Evolutionary conservation across 2,888 invertebrate species (phyloP), one percentile per base, ranked within the genome.

Genomic region (Limnephilus marmoratus): DNA sequence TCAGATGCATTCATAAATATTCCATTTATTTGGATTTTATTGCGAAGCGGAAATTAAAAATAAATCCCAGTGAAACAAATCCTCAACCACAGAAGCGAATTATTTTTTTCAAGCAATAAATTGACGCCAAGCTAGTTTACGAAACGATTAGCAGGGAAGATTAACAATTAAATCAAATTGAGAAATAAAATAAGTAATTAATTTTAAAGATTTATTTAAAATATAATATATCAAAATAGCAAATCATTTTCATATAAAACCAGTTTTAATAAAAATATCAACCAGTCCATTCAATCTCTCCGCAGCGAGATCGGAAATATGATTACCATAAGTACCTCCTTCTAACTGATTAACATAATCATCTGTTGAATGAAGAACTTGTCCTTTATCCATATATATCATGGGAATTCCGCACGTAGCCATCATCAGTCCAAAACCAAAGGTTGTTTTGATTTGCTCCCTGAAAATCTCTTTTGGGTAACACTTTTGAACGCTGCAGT

Each of bases 381-480:
- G 18, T 83, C 37, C 83, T 24, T 18, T 34, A 13, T 83, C 83
- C 34, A 34, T 37, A 2, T 11, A 41, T 13, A 86, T 86, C n/a
- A 92, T 34, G 29, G 83, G 83, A 12, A 92, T 18, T 24, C 34
- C 18, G 31, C 90, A 45, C 31, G 82, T 18, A 13, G 86, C 41
- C 85, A 90, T 81, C 45, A 85, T 68, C 24, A 92, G 24, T 34
- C 86, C 92, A 29, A 81, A 92, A n/a, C 81, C 85, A 11, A 90
- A 11, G 29, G 49, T 34, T 3, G 24, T 81, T 45, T 80, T 81
- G 3, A 86, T 31, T 13, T 92, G 92, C 18, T 80, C 13, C 11
- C 34, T 81, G 18, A 92, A 90, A 81, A 92, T 53, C 11, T 90
- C 31, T 49, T 81, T 34, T 41, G 92, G 92, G 34, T 92, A 92